Conservation (phyloP, 2,113 vertebrate genomes). For the Callospermophilus lateralis region DNA sequence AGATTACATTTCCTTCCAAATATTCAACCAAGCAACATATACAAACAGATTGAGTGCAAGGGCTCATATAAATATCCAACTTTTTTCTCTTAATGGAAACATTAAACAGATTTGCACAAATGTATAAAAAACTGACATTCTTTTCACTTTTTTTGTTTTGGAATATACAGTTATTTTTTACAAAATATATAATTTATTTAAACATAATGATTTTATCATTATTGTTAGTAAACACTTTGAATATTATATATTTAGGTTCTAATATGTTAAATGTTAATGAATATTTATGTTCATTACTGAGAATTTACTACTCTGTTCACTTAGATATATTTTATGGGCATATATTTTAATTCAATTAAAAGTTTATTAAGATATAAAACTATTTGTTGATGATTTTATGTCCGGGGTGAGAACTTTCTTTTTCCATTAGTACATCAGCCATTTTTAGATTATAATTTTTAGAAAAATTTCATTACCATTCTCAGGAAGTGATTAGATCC, state of each 20-base stretch:
- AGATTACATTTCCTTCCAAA: background rate
- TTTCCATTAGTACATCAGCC: background rate
- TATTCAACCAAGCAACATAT: background rate
- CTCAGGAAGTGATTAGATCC: background rate
- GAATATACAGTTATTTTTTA: background rate
- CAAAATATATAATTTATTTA: background rate
- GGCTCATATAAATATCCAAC: background rate
- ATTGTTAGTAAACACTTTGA: background rate
- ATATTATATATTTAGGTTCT: background rate
- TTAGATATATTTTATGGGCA: background rate
- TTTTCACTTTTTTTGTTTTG: background rate
- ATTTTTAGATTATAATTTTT: background rate
- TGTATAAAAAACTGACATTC: background rate
- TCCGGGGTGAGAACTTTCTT: background rate
- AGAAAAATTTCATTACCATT: background rate
- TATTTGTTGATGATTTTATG: background rate
- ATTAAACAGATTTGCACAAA: background rate
- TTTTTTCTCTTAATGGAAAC: background rate
- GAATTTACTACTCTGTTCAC: background rate
- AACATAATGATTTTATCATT: background rate
- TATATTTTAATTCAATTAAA: background rate
- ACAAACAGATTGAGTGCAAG: background rate
- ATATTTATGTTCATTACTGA: background rate
- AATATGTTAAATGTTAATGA: background rate
- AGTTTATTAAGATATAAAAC: background rate